Evolutionary conservation across 2,888 invertebrate genomes (phyloP).

Genomic region (Pharmacophagus antenor): DNA sequence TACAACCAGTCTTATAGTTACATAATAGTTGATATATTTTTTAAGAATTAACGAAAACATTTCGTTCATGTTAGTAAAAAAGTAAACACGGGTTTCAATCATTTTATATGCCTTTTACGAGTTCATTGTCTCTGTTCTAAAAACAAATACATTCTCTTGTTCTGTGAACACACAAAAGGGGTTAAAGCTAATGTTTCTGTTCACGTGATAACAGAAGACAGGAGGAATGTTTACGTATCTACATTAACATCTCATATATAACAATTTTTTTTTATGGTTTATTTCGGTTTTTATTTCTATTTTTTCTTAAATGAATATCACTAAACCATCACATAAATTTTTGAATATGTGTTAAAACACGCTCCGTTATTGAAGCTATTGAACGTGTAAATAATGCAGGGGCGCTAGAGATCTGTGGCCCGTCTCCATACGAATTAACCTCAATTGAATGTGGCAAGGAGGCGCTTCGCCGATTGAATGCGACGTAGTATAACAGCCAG

Average conservation of each 20-base stretch:
- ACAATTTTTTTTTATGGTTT: too few species aligned
- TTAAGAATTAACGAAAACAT: conserved; percentile 15
- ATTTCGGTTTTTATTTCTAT: too few species aligned
- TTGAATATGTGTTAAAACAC: conserved; percentile 38
- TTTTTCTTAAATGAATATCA: too few species aligned
- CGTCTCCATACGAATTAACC: conserved; percentile 78
- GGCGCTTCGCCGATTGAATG: conserved; percentile 78
- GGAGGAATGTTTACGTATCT: too few species aligned
- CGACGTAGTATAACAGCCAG: conserved; percentile 58
- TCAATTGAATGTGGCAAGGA: conserved; percentile 76
- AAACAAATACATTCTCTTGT: conserved; percentile 58
- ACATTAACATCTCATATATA: too few species aligned
- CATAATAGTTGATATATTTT: conserved; percentile 5
- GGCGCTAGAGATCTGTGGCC: conserved; percentile 74
- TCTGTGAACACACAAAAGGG: conserved; percentile 50
- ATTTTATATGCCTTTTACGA: conserved; percentile 68
- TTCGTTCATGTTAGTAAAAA: conserved; percentile 27
- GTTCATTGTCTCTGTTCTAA: conserved; percentile 74
- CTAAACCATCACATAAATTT: conserved; percentile 27
- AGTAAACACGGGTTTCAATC: conserved; percentile 36
- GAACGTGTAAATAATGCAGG: conserved; percentile 74
- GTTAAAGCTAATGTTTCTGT: conserved; percentile 52
- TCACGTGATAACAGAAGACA: conserved; percentile 41
- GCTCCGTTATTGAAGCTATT: conserved; percentile 70
- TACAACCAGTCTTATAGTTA: too few species aligned